Conservation (phyloP, 2,113 vertebrate species). For the Petroica traversi region DNA sequence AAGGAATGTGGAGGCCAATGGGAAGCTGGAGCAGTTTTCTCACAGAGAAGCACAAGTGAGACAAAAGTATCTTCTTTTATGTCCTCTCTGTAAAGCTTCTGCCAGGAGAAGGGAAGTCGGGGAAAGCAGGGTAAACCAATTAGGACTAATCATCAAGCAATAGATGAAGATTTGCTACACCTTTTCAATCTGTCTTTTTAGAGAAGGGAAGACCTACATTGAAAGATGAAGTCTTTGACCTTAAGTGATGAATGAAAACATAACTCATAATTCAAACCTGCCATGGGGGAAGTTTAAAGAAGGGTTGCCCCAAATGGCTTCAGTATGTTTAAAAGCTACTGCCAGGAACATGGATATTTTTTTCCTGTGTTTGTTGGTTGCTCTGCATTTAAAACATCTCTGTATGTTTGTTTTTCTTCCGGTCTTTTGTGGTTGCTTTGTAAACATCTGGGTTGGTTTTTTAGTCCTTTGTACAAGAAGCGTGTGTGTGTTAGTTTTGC, state of each 20-base stretch:
- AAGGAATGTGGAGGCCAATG: background rate
- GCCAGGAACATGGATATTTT: conserved; percentile 10
- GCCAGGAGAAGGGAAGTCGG: background rate
- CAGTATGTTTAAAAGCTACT: conserved; percentile 49
- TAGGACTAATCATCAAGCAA: background rate
- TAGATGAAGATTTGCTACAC: background rate
- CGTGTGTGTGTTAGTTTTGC: background rate
- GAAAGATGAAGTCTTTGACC: conserved; percentile 10
- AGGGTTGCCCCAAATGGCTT: conserved; percentile 41
- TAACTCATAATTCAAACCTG: conserved; percentile 48
- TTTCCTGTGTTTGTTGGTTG: conserved; percentile 10
- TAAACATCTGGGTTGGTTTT: conserved; percentile 59
- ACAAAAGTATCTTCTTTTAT: background rate
- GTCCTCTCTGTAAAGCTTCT: background rate
- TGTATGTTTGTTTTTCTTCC: conserved; percentile 60
- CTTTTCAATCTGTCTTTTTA: background rate
- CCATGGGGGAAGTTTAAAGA: conserved; percentile 21
- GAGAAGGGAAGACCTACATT: background rate
- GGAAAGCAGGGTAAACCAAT: background rate
- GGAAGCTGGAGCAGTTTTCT: background rate
- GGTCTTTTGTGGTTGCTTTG: conserved; percentile 52
- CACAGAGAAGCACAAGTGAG: background rate
- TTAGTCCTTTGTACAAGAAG: conserved; percentile 19
- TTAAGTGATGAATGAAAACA: conserved; percentile 40
- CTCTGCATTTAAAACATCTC: conserved; percentile 44